A percentile compares a stretch with the other conserved stretches of the same genome.
These are phyloP conservation scores for Saiga tatarica DNA, from an alignment of 2,113 vertebrate species.

Conservation along the genomic window DNA sequence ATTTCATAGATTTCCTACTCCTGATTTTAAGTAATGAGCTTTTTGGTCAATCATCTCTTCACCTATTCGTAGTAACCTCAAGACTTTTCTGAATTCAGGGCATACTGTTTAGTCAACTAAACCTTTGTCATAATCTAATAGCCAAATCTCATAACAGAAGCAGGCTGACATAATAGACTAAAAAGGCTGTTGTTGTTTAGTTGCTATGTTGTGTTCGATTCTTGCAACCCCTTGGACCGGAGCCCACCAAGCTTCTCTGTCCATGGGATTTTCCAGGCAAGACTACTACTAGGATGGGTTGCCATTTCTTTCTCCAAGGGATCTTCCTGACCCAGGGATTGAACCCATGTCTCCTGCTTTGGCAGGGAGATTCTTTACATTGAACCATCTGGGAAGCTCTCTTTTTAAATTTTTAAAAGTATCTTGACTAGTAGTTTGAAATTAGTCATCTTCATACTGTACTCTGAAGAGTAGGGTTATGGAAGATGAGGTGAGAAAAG, in stretches of 20 bases:
- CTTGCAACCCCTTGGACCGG: background rate
- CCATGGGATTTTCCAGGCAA: background rate
- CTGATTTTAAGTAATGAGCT: background rate
- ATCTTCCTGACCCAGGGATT: background rate
- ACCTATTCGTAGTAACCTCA: background rate
- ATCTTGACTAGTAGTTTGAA: background rate
- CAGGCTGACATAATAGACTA: background rate
- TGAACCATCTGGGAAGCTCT: background rate
- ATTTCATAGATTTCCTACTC: background rate
- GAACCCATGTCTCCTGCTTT: background rate
- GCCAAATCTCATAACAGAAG: background rate
- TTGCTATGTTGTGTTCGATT: background rate
- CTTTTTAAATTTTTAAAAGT: background rate
- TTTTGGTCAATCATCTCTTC: background rate
- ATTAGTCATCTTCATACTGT: background rate
- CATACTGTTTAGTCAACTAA: background rate
- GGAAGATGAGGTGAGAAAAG: background rate
- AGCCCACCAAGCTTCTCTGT: background rate
- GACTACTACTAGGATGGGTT: background rate
- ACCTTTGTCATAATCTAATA: background rate
- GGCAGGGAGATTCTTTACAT: background rate
- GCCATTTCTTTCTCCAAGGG: background rate
- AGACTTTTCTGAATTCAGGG: background rate
- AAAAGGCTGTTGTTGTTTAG: background rate
- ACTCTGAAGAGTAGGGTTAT: background rate